Evolutionary conservation across 2,113 vertebrate species (phyloP).

Genomic region (Sakesphorus luctuosus): DNA sequence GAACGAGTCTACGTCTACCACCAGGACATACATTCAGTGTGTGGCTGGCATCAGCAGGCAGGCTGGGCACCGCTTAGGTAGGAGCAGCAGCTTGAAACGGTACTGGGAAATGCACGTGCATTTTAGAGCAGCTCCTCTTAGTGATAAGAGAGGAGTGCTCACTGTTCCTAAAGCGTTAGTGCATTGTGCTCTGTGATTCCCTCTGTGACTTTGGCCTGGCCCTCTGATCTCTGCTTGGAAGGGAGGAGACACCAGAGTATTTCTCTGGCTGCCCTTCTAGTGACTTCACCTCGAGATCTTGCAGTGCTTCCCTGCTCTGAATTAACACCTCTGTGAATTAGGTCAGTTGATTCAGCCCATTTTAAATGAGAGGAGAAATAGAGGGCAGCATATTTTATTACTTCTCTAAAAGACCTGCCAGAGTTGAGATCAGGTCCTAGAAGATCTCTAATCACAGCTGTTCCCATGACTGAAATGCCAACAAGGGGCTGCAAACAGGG

Average conservation of each 20-base stretch:
- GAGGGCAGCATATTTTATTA: background rate
- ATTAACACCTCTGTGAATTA: background rate
- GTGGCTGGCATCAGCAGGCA: slow-evolving; percentile 88
- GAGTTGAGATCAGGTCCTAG: background rate
- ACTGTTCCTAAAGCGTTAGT: background rate
- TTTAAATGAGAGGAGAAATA: background rate
- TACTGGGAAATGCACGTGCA: rapidly evolving
- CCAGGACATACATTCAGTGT: slow-evolving; percentile 92
- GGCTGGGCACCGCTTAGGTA: slow-evolving; percentile 92
- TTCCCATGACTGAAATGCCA: background rate
- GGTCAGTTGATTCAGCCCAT: background rate
- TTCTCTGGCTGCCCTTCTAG: background rate
- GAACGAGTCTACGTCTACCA: slow-evolving; percentile 79
- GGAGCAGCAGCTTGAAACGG: background rate
- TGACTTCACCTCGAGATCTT: background rate
- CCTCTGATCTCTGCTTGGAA: background rate
- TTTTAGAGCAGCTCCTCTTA: background rate
- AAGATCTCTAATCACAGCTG: background rate
- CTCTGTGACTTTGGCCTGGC: background rate
- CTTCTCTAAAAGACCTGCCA: background rate
- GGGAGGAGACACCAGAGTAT: background rate
- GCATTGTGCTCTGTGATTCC: background rate
- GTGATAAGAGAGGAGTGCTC: background rate
- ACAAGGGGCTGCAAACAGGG: background rate
- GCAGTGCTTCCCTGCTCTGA: background rate